Base-by-base conservation (phyloP, 2,888 invertebrate species). In the Stenurella melanura region DNA sequence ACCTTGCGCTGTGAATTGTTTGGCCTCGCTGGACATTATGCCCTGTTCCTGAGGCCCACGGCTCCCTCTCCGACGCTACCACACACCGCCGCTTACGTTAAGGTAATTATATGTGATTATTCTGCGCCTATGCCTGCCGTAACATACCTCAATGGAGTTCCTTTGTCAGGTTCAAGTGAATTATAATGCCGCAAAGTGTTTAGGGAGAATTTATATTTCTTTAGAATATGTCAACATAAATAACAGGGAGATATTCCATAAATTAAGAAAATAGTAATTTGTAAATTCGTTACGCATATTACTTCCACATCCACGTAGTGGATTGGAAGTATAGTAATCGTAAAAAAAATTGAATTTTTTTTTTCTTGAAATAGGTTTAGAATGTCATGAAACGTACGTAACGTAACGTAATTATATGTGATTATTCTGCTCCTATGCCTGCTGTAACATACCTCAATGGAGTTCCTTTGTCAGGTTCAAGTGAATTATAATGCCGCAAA, bases 11-110 rank as follows among this genome's bases (percentile, higher is more conserved):
- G 96, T 85, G 95, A 96, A 86, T 91, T 95, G 54, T 96, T 96
- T 84, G 96, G 96, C 0, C 91, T 96, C 80, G 95, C 96, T 0
- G 96, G 96, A 0, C 95, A 95, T 89, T 96, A 96, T 87, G 94
- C 95, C 0, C 90, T 96, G 7, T 93, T 94, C 69, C 88, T 96
- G 75, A 91, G 94, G 54, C 95, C 96, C 0, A 92, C 94, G 4
- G 90, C 92, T 0, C 91, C 92, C 0, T 92, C 93, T 1, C 92
- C 93, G 0, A 92, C 91, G 0, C 92, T 93, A 69, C 93, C 94
- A 61, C 91, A 92, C n/a, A 93, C 93, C 0, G 92, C 93, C 69
- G 93, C 93, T 61, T 94, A 94, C 85, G 92, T 94, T 69, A 94
- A 94, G 92, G 94, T 94, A 88, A 86, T n/a, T 70, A 67, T 19